Evolutionary conservation across 2,888 invertebrate species (phyloP).

Genomic region (Autographa gamma): DNA sequence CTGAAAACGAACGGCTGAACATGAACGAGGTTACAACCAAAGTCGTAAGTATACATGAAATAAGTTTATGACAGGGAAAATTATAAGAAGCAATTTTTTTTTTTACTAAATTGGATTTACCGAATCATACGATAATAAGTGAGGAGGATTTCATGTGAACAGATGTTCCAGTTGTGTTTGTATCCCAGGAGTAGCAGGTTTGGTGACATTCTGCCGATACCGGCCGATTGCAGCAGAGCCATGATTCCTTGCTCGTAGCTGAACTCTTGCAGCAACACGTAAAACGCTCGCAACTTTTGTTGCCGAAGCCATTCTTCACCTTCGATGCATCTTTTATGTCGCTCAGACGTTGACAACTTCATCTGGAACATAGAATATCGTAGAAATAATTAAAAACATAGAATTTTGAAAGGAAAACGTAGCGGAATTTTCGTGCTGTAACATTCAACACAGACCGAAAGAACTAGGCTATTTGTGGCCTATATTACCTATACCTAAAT

Average conservation of each 20-base stretch:
- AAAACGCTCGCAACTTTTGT: constrained; percentile 96
- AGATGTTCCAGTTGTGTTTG: constrained; percentile 96
- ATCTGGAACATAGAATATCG: constrained; percentile 23
- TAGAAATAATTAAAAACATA: too few species aligned
- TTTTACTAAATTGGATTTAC: constrained; percentile 89
- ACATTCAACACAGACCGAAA: too few species aligned
- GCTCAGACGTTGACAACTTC: constrained; percentile 25
- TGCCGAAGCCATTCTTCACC: constrained; percentile 94
- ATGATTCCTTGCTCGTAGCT: constrained; percentile 93
- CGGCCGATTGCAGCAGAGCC: constrained; percentile 94
- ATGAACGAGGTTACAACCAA: not conserved
- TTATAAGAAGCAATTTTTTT: too few species aligned
- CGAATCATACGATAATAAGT: constrained; percentile 97
- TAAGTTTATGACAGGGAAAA: too few species aligned
- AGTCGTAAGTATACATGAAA: not conserved
- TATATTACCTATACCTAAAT: not conserved
- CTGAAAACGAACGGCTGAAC: constrained; percentile 75
- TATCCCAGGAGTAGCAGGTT: constrained; percentile 98
- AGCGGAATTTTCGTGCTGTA: too few species aligned
- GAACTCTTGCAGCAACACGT: constrained; percentile 92
- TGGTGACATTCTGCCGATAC: constrained; percentile 93
- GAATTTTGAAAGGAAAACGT: too few species aligned
- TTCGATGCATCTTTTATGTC: constrained; percentile 13
- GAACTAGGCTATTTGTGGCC: too few species aligned
- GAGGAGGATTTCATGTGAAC: constrained; percentile 91